These are phyloP conservation scores for Conus canariensis DNA, from an alignment of 2,888 invertebrate genomes.

Conservation along the genomic window DNA sequence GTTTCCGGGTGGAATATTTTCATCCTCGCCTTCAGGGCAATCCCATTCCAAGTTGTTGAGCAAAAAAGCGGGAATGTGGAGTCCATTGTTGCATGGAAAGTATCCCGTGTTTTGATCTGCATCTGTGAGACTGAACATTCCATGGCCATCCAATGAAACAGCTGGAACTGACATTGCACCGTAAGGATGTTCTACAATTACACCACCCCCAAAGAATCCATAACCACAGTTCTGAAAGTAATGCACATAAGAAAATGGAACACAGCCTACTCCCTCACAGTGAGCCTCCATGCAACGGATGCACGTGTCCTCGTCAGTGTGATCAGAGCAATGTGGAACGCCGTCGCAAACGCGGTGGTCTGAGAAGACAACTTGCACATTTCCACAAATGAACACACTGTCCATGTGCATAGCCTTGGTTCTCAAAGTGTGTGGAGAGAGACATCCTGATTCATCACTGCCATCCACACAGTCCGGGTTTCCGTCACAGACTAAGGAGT, in stretches of 20 bases:
- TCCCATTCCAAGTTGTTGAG: conserved; percentile 33
- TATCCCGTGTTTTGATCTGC: background rate
- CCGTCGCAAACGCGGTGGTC: background rate
- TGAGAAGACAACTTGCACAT: background rate
- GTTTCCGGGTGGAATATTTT: conserved; percentile 9
- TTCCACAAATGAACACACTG: background rate
- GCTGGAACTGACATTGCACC: too few species aligned
- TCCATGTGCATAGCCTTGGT: background rate
- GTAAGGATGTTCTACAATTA: too few species aligned
- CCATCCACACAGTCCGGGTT: background rate
- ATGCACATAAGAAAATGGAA: background rate
- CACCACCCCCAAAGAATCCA: accelerated
- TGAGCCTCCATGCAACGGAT: background rate
- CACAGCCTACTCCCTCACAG: background rate
- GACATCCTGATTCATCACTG: conserved; percentile 3
- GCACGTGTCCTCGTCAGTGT: background rate
- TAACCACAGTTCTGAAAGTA: background rate
- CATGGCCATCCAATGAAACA: background rate
- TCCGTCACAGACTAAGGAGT: background rate
- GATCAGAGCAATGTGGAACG: background rate
- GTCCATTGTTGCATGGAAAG: conserved; percentile 17
- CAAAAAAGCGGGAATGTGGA: conserved; percentile 31
- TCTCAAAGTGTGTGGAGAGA: background rate
- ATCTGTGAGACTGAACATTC: background rate
- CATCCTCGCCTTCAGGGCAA: conserved; percentile 45